Conservation (phyloP, 2,888 invertebrate genomes). For the Ectemnius lituratus region DNA sequence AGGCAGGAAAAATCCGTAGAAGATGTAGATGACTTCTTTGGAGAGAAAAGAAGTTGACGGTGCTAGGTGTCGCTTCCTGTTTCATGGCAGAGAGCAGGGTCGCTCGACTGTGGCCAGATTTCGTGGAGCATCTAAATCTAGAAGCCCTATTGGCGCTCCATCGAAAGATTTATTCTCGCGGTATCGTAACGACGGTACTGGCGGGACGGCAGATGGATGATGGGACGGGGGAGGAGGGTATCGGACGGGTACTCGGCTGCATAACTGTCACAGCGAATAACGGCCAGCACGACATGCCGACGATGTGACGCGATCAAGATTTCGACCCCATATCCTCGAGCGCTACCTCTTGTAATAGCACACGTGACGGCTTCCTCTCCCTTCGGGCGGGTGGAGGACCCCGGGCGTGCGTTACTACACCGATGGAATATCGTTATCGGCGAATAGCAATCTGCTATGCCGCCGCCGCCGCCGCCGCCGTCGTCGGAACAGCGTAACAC, state of each 20-base stretch:
- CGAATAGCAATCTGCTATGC: slow-evolving; percentile 45
- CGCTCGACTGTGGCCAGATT: slow-evolving; percentile 42
- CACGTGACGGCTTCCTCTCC: slow-evolving; percentile 49
- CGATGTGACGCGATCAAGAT: slow-evolving; percentile 64
- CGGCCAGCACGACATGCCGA: slow-evolving; percentile 40
- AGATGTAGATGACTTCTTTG: slow-evolving; percentile 6
- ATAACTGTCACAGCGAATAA: slow-evolving; percentile 64
- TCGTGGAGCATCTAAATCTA: slow-evolving; percentile 43
- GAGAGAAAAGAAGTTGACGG: slow-evolving; percentile 13
- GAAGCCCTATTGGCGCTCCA: slow-evolving; percentile 39
- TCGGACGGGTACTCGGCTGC: slow-evolving; percentile 45
- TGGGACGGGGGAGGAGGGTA: background rate
- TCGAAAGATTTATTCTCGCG: slow-evolving; percentile 60
- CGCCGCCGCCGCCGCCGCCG: slow-evolving; percentile 19
- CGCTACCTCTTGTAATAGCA: slow-evolving; percentile 20
- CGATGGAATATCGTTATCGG: slow-evolving; percentile 58
- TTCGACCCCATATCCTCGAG: slow-evolving; percentile 38
- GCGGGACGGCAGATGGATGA: slow-evolving; percentile 30
- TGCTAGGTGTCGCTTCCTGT: slow-evolving; percentile 40
- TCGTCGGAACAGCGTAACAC: slow-evolving; percentile 52
- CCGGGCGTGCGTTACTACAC: slow-evolving; percentile 35
- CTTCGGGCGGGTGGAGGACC: background rate
- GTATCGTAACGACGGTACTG: slow-evolving; percentile 57
- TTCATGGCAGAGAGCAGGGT: slow-evolving; percentile 32
- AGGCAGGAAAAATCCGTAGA: slow-evolving; percentile 8